Conservation (phyloP, 2,113 vertebrate species). For the Pyxicephalus adspersus region DNA sequence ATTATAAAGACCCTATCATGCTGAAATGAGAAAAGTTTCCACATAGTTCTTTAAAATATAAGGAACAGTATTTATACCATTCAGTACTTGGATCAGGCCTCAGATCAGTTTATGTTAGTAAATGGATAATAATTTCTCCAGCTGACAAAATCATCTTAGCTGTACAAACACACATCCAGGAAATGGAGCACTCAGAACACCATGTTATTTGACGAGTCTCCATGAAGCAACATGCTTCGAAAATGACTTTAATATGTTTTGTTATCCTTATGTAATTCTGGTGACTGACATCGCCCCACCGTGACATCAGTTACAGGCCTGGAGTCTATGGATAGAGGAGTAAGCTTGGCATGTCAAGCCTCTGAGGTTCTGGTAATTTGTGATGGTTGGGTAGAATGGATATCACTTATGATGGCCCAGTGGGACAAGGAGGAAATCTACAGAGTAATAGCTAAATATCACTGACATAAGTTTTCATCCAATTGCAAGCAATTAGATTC, state of each 20-base stretch:
- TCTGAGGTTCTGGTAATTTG: background rate
- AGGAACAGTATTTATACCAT: too few species aligned
- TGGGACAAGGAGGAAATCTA: background rate
- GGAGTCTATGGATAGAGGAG: background rate
- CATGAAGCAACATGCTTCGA: background rate
- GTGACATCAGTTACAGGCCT: background rate
- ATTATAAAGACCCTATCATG: too few species aligned
- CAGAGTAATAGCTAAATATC: background rate
- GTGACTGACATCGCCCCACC: background rate
- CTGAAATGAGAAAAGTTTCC: too few species aligned
- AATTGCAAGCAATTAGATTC: too few species aligned
- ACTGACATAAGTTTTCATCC: too few species aligned
- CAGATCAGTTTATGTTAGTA: background rate
- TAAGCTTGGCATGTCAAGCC: background rate
- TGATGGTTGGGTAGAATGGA: slow-evolving; percentile 16
- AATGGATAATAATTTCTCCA: background rate
- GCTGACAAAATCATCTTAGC: background rate
- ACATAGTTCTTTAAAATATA: too few species aligned
- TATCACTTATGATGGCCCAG: slow-evolving; percentile 11
- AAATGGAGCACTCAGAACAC: slow-evolving; percentile 2
- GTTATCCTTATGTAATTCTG: slow-evolving; percentile 18
- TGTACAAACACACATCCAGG: background rate
- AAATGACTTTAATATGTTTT: slow-evolving; percentile 28
- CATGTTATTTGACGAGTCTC: slow-evolving; percentile 8
- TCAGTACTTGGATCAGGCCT: too few species aligned